Conservation (phyloP, 2,888 invertebrate genomes). For the Cryptocheilus praepositus region DNA sequence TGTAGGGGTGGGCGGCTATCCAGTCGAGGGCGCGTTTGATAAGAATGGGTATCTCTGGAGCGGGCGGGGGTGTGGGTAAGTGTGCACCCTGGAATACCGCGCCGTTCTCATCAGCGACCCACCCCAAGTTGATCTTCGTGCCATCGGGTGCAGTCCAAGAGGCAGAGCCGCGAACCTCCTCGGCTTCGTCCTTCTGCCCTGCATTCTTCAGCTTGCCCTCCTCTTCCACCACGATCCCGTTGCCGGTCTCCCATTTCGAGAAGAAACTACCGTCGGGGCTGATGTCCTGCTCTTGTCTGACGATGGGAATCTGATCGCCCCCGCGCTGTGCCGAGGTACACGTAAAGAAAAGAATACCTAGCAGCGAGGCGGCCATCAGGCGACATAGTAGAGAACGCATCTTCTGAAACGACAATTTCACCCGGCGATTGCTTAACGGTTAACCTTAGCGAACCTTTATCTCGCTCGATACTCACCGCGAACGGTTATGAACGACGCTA, state of each 20-base stretch:
- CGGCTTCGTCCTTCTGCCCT: slow-evolving; percentile 66
- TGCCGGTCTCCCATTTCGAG: slow-evolving; percentile 63
- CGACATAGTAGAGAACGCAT: too few relatives aligned
- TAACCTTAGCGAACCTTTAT: too few relatives aligned
- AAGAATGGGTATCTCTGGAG: slow-evolving; percentile 69
- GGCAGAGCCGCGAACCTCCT: slow-evolving; percentile 66
- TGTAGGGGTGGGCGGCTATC: slow-evolving; percentile 64
- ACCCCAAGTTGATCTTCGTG: slow-evolving; percentile 66
- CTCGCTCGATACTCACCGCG: too few relatives aligned
- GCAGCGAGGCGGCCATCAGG: too few relatives aligned
- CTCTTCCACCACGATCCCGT: slow-evolving; percentile 74
- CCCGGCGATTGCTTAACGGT: too few relatives aligned
- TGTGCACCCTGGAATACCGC: slow-evolving; percentile 72
- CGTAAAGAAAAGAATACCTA: too few relatives aligned
- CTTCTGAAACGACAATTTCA: too few relatives aligned
- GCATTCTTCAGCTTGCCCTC: slow-evolving; percentile 66
- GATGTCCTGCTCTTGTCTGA: slow-evolving; percentile 60
- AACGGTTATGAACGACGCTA: not conserved
- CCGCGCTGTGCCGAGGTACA: slow-evolving; percentile 29
- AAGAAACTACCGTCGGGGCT: slow-evolving; percentile 62
- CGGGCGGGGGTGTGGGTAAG: slow-evolving; percentile 69
- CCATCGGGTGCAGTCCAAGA: slow-evolving; percentile 74
- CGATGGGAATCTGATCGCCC: slow-evolving; percentile 54
- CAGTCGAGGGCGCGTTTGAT: slow-evolving; percentile 70
- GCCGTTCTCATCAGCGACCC: slow-evolving; percentile 74